A percentile compares a stretch with the other conserved stretches of the same genome.
phyloP scores from a whole-genome alignment of 2,797 vertebrate species.

The Distichodus sexfasciatus region DNA sequence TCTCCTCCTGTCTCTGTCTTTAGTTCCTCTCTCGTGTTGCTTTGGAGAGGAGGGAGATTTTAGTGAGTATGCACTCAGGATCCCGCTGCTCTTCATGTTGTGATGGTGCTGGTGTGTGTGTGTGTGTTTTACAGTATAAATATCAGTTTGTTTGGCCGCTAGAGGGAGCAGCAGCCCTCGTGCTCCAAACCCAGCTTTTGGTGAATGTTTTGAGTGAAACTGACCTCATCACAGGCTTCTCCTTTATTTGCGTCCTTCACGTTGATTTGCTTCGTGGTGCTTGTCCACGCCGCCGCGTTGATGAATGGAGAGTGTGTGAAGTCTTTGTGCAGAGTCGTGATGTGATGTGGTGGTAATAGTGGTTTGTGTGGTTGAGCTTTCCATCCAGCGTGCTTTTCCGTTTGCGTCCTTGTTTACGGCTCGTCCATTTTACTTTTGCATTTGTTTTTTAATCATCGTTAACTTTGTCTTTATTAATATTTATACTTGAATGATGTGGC shows the following conservation, averaged over 20 bases:
- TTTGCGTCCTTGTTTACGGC: not conserved
- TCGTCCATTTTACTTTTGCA: not conserved
- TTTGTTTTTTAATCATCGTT: conserved; percentile 46
- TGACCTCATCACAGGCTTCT: conserved; percentile 5
- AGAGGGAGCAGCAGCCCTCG: not conserved
- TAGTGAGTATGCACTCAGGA: conserved; percentile 80
- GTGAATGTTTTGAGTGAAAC: not conserved
- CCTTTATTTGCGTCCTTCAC: not conserved
- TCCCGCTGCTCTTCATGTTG: conserved; percentile 27
- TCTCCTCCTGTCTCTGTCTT: conserved; percentile 75
- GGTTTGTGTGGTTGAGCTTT: conserved; percentile 9
- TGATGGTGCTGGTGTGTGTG: conserved; percentile 23
- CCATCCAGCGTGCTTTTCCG: conserved; percentile 1
- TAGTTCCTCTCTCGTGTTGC: conserved; percentile 84
- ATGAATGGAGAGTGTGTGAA: not conserved
- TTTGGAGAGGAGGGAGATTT: conserved; percentile 83
- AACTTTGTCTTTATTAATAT: no score
- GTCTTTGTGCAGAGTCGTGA: not conserved
- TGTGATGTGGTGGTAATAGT: not conserved
- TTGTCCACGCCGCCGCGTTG: conserved; percentile 41
- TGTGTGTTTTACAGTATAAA: conserved; percentile 24
- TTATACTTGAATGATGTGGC: no score
- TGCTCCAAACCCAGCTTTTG: not conserved
- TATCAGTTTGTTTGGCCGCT: conserved; percentile 18
- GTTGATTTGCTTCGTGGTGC: conserved; percentile 25